A percentile compares a stretch with the other conserved stretches of the same genome.
Conservation (phyloP, 1,140 invertebrate genomes). For the Sycobia sp. region DNA sequence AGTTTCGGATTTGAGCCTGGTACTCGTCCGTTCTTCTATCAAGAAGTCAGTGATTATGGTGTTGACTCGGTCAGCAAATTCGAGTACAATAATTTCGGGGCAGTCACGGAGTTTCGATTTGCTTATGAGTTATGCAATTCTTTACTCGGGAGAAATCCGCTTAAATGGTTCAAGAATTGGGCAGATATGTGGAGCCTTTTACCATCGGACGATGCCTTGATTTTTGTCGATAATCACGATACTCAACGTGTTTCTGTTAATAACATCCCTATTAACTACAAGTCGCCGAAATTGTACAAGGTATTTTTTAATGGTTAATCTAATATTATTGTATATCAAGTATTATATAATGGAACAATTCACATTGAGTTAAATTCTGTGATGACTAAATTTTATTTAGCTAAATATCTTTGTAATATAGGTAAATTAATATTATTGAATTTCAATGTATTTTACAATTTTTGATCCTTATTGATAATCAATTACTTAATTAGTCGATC, state of each 20-base stretch:
- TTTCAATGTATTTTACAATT: too few relatives aligned
- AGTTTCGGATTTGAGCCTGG: conserved; percentile 67
- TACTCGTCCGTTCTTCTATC: conserved; percentile 72
- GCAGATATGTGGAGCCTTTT: conserved; percentile 57
- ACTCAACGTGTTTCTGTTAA: conserved; percentile 64
- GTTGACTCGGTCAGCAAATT: conserved; percentile 70
- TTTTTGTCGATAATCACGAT: conserved; percentile 72
- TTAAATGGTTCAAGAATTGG: conserved; percentile 63
- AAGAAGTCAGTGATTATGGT: conserved; percentile 82
- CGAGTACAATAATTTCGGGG: conserved; percentile 71
- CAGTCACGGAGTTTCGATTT: conserved; percentile 79
- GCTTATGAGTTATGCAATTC: conserved; percentile 52
- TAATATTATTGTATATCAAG: too few relatives aligned
- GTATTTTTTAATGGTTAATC: too few relatives aligned
- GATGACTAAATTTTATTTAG: too few relatives aligned
- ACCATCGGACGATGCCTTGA: conserved; percentile 60
- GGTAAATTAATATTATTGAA: too few relatives aligned
- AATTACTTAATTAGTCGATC: too few relatives aligned
- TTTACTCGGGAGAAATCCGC: conserved; percentile 57
- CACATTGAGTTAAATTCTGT: too few relatives aligned
- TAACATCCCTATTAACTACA: conserved; percentile 65
- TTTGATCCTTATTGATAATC: too few relatives aligned
- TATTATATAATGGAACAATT: too few relatives aligned
- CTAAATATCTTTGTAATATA: too few relatives aligned
- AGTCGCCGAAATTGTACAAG: conserved; percentile 67